phyloP scores from a whole-genome alignment of 2,113 vertebrate species.

The Cyprinus carpio region DNA sequence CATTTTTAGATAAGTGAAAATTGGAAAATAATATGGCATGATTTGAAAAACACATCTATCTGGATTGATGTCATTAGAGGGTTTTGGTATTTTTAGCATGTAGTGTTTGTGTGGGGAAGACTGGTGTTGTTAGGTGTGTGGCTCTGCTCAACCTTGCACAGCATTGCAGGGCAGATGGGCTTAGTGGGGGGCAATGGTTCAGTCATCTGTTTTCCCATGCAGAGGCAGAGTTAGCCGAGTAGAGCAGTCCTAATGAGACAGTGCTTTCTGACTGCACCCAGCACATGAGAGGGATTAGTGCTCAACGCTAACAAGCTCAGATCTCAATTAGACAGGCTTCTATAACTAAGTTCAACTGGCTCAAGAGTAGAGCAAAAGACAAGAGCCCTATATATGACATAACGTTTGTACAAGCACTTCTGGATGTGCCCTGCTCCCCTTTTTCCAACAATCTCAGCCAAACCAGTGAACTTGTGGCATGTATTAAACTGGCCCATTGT shows the following conservation, averaged over 20 bases:
- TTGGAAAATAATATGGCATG: background rate
- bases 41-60: conserved; percentile 1
- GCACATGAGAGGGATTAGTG: conserved; percentile 79
- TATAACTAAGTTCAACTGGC: conserved; percentile 59
- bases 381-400: conserved; percentile 38
- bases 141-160: conserved; percentile 36
- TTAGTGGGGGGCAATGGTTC: conserved; percentile 51
- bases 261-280: conserved; percentile 72
- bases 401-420: conserved; percentile 39
- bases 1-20: background rate
- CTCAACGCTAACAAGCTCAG: conserved; percentile 75
- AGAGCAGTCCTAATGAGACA: conserved; percentile 73
- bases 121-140: conserved; percentile 37
- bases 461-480: conserved; percentile 63
- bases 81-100: conserved; percentile 5
- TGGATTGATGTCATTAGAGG: background rate
- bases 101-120: conserved; percentile 19
- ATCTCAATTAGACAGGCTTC: conserved; percentile 76
- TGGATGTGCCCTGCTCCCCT: conserved; percentile 24
- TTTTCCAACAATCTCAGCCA: conserved; percentile 46
- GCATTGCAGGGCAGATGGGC: conserved; percentile 57
- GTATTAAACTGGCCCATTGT: conserved; percentile 70
- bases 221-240: conserved; percentile 60
- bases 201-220: conserved; percentile 62
- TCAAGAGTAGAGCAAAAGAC: conserved; percentile 21